Conservation (phyloP, 2,113 vertebrate species). For the Prionailurus bengalensis region DNA sequence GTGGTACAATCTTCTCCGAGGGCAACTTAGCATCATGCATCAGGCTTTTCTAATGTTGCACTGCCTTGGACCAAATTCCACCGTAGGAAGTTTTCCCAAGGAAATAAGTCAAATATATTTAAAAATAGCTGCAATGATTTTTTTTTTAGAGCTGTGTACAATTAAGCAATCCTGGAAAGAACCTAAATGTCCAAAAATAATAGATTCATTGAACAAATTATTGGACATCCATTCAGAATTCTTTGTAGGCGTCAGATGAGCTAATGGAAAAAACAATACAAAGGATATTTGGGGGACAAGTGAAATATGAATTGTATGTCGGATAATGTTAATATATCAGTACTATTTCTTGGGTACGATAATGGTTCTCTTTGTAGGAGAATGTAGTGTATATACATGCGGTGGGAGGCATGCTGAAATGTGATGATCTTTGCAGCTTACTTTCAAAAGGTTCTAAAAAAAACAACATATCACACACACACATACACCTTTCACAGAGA, state of each 20-base stretch:
- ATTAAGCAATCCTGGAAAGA: slow-evolving; percentile 17
- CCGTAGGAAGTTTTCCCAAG: not conserved
- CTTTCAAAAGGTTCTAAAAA: not conserved
- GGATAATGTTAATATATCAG: not conserved
- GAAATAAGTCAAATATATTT: slow-evolving; percentile 1
- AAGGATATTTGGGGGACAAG: not conserved
- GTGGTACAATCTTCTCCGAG: not conserved
- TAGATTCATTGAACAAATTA: slow-evolving; percentile 33
- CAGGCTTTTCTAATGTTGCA: not conserved
- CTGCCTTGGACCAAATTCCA: not conserved
- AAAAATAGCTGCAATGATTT: slow-evolving; percentile 6
- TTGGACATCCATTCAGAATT: not conserved
- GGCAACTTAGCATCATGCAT: not conserved
- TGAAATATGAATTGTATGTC: not conserved
- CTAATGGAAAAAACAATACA: not conserved
- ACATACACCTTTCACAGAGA: not conserved
- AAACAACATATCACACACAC: not conserved
- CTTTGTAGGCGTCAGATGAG: not conserved
- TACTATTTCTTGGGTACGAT: not conserved
- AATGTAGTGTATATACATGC: not conserved
- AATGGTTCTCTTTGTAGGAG: not conserved
- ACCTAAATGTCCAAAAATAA: not conserved
- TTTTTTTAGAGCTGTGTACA: not conserved
- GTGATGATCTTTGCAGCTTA: not conserved
- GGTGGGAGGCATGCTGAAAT: not conserved